These are phyloP conservation scores for Amphimallon solstitiale DNA, from an alignment of 2,888 invertebrate species.

Conservation along the genomic window DNA sequence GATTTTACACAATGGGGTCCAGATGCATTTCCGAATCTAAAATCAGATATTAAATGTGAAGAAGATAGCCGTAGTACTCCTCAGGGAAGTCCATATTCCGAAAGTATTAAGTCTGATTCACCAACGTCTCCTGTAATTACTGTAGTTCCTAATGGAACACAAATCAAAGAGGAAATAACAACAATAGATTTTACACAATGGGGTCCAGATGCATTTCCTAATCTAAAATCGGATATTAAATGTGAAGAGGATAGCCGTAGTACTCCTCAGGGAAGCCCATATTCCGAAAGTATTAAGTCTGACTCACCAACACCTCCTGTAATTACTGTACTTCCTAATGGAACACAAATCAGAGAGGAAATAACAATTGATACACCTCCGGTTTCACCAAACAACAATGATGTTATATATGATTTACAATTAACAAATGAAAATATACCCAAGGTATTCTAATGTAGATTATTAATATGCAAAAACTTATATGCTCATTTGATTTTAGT, in stretches of 20 bases:
- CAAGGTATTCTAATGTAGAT: not conserved
- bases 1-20: conserved; percentile 50
- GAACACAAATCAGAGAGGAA: conserved; percentile 42
- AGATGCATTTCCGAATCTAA: conserved; percentile 50
- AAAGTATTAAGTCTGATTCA: conserved; percentile 51
- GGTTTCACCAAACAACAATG: conserved; percentile 43
- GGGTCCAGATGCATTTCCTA: conserved; percentile 50
- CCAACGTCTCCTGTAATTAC: conserved; percentile 46
- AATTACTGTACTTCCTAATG: not conserved
- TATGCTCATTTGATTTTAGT: conserved; percentile 7
- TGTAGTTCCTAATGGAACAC: not conserved
- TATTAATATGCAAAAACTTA: not conserved
- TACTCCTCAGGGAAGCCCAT: conserved; percentile 45
- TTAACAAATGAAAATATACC: conserved; percentile 21
- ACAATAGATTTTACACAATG: conserved; percentile 50
- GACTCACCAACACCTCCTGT: conserved; percentile 50
- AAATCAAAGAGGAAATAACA: conserved; percentile 43
- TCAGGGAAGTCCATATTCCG: conserved; percentile 46
- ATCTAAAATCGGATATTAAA: conserved; percentile 53
- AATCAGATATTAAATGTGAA: conserved; percentile 54
- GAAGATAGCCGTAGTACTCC: conserved; percentile 38
- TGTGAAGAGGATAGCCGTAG: conserved; percentile 44
- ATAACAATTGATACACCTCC: conserved; percentile 46
- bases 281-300: conserved; percentile 51
- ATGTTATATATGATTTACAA: conserved; percentile 9